Evolutionary conservation across 1,140 invertebrate species (phyloP).

Genomic region (Drosophila nigromelanica): DNA sequence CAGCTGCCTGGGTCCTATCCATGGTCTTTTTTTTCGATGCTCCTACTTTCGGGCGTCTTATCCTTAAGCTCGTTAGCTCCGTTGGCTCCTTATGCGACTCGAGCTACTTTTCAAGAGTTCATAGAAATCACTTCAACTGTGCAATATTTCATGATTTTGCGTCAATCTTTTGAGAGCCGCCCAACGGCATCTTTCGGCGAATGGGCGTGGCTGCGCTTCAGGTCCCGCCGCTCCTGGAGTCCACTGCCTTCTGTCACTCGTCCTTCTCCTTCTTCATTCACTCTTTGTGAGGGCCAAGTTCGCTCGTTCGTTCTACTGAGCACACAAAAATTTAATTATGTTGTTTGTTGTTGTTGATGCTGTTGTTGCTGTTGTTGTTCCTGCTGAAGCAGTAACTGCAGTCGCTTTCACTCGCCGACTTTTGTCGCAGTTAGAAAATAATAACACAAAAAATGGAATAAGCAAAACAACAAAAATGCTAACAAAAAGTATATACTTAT

Average conservation of each 20-base stretch:
- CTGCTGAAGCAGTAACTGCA: slow-evolving; percentile 10
- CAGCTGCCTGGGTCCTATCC: neutral
- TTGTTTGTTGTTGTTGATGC: slow-evolving; percentile 20
- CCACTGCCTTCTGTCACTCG: neutral
- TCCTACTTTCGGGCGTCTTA: slow-evolving; percentile 42
- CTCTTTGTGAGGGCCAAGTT: slow-evolving; percentile 49
- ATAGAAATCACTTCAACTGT: slow-evolving; percentile 79
- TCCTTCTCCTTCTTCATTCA: neutral
- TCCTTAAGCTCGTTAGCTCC: slow-evolving; percentile 68
- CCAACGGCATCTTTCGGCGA: slow-evolving; percentile 20
- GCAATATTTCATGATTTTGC: slow-evolving; percentile 75
- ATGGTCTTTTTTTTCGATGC: slow-evolving; percentile 6
- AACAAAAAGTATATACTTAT: neutral
- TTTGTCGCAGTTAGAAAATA: slow-evolving; percentile 55
- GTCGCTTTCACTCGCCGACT: slow-evolving; percentile 44
- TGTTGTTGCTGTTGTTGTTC: slow-evolving; percentile 6
- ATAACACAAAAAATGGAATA: slow-evolving; percentile 10
- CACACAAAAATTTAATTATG: slow-evolving; percentile 71
- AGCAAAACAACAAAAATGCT: neutral
- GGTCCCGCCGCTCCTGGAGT: neutral
- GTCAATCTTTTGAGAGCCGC: slow-evolving; percentile 62
- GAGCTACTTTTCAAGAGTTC: slow-evolving; percentile 68
- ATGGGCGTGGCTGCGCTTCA: neutral
- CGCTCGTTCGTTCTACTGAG: slow-evolving; percentile 60
- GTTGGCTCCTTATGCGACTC: slow-evolving; percentile 13